Conservation (phyloP, 2,888 invertebrate species). For the Zaprionus lineosus region DNA sequence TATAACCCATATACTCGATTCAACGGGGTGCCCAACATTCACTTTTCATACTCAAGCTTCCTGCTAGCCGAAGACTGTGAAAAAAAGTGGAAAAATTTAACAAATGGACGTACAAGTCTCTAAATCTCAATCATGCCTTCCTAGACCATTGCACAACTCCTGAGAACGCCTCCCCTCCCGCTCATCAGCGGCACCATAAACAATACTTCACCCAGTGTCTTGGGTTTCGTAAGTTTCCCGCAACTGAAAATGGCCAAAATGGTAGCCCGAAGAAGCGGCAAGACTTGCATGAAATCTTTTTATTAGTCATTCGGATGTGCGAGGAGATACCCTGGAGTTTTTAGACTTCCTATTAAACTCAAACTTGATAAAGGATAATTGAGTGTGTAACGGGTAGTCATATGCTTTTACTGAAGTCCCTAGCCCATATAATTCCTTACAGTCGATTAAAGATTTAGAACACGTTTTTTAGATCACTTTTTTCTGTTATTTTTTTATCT, state of each 20-base stretch:
- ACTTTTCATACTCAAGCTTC: slow-evolving; percentile 52
- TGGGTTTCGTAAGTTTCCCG: slow-evolving; percentile 53
- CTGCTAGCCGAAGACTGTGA: slow-evolving; percentile 28
- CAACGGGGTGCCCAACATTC: slow-evolving; percentile 30
- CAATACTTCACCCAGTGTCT: slow-evolving; percentile 30
- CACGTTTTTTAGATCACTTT: no score
- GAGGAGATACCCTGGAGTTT: no score
- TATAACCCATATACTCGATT: not conserved
- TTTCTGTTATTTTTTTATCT: no score
- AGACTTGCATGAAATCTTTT: no score
- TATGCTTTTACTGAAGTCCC: no score
- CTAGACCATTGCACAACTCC: slow-evolving; percentile 47
- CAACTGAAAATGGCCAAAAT: slow-evolving; percentile 48
- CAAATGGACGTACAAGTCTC: no score
- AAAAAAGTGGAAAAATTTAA: slow-evolving; percentile 14
- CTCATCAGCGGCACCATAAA: slow-evolving; percentile 37
- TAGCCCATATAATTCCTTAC: no score
- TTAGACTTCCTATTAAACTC: no score
- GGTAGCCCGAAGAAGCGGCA: slow-evolving; percentile 54
- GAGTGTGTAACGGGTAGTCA: not conserved
- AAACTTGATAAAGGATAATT: slow-evolving; percentile 23
- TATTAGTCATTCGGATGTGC: no score
- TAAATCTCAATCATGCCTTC: slow-evolving; percentile 19
- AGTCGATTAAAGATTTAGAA: not conserved
- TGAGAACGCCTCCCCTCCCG: slow-evolving; percentile 47